Base-by-base conservation (phyloP, 2,888 invertebrate species). In the Busseola fusca region DNA sequence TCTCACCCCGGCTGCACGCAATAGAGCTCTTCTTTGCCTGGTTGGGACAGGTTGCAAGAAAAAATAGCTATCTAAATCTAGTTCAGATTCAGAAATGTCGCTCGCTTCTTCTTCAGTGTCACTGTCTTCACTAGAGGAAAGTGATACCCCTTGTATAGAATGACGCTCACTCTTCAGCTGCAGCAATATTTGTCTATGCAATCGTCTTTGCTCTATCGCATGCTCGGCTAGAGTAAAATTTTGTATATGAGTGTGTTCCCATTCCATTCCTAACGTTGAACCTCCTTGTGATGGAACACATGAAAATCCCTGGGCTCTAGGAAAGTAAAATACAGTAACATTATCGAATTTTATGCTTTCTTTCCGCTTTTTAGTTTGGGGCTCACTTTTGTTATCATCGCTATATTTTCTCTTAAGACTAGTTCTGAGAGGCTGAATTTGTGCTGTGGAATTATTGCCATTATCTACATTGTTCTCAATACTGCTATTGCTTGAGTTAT, bases 281-380 rank as follows among this genome's bases (percentile, higher is more conserved):
- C 98, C 98, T 70, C 98, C 98, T 94, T 98, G 97, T 18, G 98
- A 98, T 64, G 98, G 98, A 78, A 98, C 98, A 94, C 98, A 98
- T 52, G 98, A 97, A 93, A 98, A 98, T 30, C 98, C 98, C 96
- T 98, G 98, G 69, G 98, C 97, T 88, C 99, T 96, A 3, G 98
- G 98, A 94, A 99, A 99, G 94, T 99, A 99, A 93, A 97, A 99
- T 16, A 99, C 99, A 30, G 98, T 98, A 0, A 99, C 99, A 82
- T 97, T 97, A 86, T 98, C 98, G 91, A 99, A 99, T 82, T 97
- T 97, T 78, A 99, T 98, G 58, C 97, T 97, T 85, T 97, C 97
- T 93, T 98, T 98, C 88, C 97, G 96, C 90, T 97, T 97, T 88
- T 97, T 96, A 76, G 91, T 85, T 34, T 94, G 92, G 9, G 95